Base-by-base conservation (phyloP, 1,140 invertebrate species). In the Papilio machaon region DNA sequence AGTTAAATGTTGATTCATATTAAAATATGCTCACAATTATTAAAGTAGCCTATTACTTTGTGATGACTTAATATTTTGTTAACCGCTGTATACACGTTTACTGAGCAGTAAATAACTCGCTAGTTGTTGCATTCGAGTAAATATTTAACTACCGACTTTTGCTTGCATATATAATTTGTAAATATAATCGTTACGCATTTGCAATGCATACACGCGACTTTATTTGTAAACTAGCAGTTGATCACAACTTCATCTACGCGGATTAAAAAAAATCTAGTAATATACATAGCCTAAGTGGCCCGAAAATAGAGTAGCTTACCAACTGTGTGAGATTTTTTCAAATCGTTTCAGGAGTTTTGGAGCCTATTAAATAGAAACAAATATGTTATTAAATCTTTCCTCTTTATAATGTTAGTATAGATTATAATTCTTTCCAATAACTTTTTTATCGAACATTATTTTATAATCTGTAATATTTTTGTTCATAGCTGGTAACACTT, bases 11-110 rank as follows among this genome's bases (percentile, higher is more conserved):
- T 60, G 8, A 19, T 35, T 15, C 64, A 38, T 70, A 35, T 38
- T 35, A 67, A 38, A 70, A 70, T 67, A 67, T 38, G 30, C 30
- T 70, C 23, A 11, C 8, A 13, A 11, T 64, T 13, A 35, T 54
- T 38, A 70, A 70, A 70, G 4, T 35, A 35, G 30, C 64, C 30
- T 35, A 70, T 70, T 70, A 70, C 64, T 35, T 70, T 70, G 64
- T 70, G 64, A 38, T 70, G 64, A 67, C 30, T 67, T 35, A 67
- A 67, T 67, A 67, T 67, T 67, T 35, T 67, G 64, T 35, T 67
- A 38, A 67, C 23, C 23, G 23, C 2, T 38, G 11, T 38, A 49
- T 17, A 54, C 52, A 67, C 10, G 30, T 67, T 67, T 38, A 3
- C 60, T 64, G 60, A 64, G 10, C 23, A 19, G 60, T 64, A 64